Percentiles rank a stretch among this genome's conserved stretches.
phyloP scores from a whole-genome alignment of 2,113 vertebrate species.

The Thryonomys swinderianus region DNA sequence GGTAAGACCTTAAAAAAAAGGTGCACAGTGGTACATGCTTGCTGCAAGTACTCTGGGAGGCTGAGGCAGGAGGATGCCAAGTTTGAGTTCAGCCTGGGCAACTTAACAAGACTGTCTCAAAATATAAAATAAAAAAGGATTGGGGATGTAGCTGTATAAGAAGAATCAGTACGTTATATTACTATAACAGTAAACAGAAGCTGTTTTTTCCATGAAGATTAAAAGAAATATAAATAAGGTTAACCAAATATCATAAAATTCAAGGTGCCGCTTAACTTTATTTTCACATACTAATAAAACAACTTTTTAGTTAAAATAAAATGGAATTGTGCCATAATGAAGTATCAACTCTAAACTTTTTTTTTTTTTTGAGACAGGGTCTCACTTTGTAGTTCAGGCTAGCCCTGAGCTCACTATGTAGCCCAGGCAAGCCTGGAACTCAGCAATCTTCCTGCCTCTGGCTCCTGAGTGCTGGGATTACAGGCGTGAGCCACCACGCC shows the following conservation, averaged over 20 bases:
- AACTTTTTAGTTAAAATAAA: conserved; percentile 20
- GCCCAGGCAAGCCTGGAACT: too few relatives aligned
- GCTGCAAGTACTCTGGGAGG: background rate
- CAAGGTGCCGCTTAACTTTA: background rate
- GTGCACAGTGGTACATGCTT: background rate
- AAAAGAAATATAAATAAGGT: conserved; percentile 40
- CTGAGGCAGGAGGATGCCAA: background rate
- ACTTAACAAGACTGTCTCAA: background rate
- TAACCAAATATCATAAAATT: conserved; percentile 14
- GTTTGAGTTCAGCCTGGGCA: background rate
- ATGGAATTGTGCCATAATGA: conserved; percentile 9
- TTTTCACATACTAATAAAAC: conserved; percentile 44
- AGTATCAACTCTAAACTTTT: conserved; percentile 35
- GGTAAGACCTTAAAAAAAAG: background rate
- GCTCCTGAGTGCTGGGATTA: too few relatives aligned
- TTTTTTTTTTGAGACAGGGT: too few relatives aligned
- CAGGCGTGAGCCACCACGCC: too few relatives aligned
- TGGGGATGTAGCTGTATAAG: background rate
- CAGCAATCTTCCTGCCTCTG: too few relatives aligned
- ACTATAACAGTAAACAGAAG: conserved; percentile 15
- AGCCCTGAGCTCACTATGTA: too few relatives aligned
- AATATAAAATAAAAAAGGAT: background rate
- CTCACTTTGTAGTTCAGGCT: too few relatives aligned
- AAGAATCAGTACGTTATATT: background rate
- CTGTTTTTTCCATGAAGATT: background rate